Evolutionary conservation across 2,113 vertebrate species (phyloP).

Genomic region (Melierax canorus): DNA sequence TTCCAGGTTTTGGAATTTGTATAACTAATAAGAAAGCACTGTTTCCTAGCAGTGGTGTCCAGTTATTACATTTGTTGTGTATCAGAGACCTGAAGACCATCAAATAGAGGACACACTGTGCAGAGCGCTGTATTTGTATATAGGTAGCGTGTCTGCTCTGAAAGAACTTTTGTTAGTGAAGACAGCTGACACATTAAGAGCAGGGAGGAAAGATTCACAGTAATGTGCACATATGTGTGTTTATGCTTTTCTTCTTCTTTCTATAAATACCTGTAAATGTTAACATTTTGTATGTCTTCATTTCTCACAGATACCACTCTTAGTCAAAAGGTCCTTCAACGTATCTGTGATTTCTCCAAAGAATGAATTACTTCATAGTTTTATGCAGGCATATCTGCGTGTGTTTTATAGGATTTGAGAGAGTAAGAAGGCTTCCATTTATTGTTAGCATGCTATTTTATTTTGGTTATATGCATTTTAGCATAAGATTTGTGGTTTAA

Average conservation of each 20-base stretch:
- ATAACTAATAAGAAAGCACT: neutral
- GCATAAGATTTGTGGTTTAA: neutral
- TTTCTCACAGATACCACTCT: neutral
- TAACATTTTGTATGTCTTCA: neutral
- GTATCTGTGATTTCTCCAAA: neutral
- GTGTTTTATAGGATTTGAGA: neutral
- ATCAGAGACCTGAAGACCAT: neutral
- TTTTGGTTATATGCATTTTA: neutral
- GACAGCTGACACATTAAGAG: neutral
- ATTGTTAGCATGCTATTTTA: neutral
- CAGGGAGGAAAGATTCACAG: neutral
- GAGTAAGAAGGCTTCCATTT: neutral
- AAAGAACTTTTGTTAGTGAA: neutral
- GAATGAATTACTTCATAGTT: neutral
- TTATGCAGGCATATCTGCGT: neutral
- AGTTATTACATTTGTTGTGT: neutral
- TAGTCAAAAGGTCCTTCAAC: neutral
- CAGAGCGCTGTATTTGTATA: neutral
- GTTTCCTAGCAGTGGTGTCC: neutral
- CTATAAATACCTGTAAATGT: neutral
- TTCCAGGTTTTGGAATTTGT: neutral
- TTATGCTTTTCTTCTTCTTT: neutral
- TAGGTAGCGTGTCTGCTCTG: neutral
- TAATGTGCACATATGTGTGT: neutral
- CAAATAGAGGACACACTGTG: neutral